A percentile compares a stretch with the other conserved stretches of the same genome.
Evolutionary conservation across 2,888 invertebrate genomes (phyloP).

Genomic region (Meandrusa payeni): DNA sequence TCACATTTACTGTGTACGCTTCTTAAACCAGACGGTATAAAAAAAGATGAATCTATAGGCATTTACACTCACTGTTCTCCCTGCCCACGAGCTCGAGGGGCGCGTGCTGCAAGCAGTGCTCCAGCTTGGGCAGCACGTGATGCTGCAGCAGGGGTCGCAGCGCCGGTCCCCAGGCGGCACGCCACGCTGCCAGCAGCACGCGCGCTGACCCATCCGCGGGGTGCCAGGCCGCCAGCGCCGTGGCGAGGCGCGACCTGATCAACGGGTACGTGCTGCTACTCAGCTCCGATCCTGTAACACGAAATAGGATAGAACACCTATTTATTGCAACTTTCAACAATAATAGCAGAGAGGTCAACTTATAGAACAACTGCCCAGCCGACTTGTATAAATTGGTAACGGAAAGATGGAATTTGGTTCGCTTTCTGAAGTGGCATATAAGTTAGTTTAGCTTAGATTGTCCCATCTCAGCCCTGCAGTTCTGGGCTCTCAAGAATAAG

Average conservation of each 20-base stretch:
- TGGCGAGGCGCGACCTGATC: conserved; percentile 94
- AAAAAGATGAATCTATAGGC: background rate
- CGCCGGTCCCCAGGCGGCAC: conserved; percentile 77
- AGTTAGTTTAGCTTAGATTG: too few species aligned
- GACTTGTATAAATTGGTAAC: too few species aligned
- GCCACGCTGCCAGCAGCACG: conserved; percentile 95
- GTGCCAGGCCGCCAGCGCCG: conserved; percentile 96
- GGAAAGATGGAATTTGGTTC: too few species aligned
- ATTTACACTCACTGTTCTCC: conserved; percentile 51
- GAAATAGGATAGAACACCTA: too few species aligned
- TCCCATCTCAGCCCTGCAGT: too few species aligned
- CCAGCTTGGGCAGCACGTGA: conserved; percentile 94
- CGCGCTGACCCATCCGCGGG: conserved; percentile 96
- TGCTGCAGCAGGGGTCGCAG: conserved; percentile 86
- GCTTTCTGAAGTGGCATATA: too few species aligned
- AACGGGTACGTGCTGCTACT: conserved; percentile 89
- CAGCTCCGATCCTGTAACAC: conserved; percentile 66
- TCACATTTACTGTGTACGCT: too few species aligned
- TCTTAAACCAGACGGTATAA: too few species aligned
- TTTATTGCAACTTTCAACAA: too few species aligned
- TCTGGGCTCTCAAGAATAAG: too few species aligned
- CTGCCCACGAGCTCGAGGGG: conserved; percentile 60
- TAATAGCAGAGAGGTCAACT: too few species aligned
- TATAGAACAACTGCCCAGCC: too few species aligned
- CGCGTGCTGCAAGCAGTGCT: conserved; percentile 82